phyloP scores from a whole-genome alignment of 2,888 invertebrate species.

The Yponomeuta plumbellus region DNA sequence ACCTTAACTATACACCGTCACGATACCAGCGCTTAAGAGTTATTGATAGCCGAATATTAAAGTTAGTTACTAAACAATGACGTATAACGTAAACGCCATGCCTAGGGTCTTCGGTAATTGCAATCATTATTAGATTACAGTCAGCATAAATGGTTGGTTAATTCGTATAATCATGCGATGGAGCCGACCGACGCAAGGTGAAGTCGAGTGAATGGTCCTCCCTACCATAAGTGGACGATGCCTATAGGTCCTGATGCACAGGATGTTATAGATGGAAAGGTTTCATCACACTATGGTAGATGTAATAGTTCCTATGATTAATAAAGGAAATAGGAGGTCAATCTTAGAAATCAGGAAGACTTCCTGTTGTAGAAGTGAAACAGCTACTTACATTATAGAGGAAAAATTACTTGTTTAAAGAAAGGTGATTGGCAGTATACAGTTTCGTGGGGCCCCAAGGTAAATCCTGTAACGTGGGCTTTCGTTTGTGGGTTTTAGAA shows the following conservation, averaged over 20 bases:
- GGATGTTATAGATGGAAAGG: not conserved
- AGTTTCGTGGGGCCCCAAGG: too few relatives aligned
- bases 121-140: slow-evolving; percentile 12
- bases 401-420: too few relatives aligned
- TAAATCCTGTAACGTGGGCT: too few relatives aligned
- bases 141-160: slow-evolving; percentile 12
- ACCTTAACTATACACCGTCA: slow-evolving; percentile 8
- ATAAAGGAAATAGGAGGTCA: too few relatives aligned
- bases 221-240: slow-evolving; percentile 12
- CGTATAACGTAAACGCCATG: not conserved
- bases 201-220: slow-evolving; percentile 7
- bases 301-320: too few relatives aligned
- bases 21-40: not conserved
- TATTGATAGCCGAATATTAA: not conserved
- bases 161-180: slow-evolving; percentile 13
- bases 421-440: too few relatives aligned
- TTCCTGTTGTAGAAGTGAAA: too few relatives aligned
- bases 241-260: not conserved
- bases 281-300: too few relatives aligned
- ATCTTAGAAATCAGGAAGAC: too few relatives aligned
- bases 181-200: slow-evolving; percentile 9
- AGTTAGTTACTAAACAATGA: not conserved
- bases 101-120: not conserved
- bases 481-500: too few relatives aligned
- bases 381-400: too few relatives aligned